Base-by-base conservation (phyloP, 2,888 invertebrate species). In the Teleogryllus oceanicus region DNA sequence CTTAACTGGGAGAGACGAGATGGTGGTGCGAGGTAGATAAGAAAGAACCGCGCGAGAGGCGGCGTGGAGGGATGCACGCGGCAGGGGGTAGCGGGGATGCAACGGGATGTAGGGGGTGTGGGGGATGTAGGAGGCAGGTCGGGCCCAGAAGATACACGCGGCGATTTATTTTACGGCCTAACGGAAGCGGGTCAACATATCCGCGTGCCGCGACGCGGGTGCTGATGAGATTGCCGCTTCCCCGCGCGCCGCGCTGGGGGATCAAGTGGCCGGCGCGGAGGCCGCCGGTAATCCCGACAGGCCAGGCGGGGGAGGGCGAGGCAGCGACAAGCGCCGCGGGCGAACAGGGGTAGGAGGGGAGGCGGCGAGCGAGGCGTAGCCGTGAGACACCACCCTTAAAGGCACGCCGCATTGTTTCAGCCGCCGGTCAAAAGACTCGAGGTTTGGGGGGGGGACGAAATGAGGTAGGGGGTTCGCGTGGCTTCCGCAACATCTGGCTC, bases 361-460 rank as follows among this genome's bases (percentile, higher is more conserved):
- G 37, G 37, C 5, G 37, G 37, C 8, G 37, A 37, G 37, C 4
- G 37, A 37, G 37, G 37, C 37, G 37, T 1, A 37, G 37, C 37
- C 37, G 37, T 37, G 37, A 37, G 37, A 37, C 37, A 37, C 37
- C 37, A 37, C 37, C 37, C 37, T 37, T 37, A 37, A 37, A 37
- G 37, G 37, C 16, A 20, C 24, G 76, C 37, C 20, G 76, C 76
- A 37, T 76, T 76, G 76, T 76, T 76, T 76, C 37, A 62, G n/a
- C 16, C 62, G 62, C 62, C 62, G 62, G 13, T n/a, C 62, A 13
- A 62, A 62, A 62, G 62, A 62, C 62, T 62, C 62, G 62, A 62
- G n/a, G n/a, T 2, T 13, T 3, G 62, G 62, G 62, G 62, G 8
- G 62, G 62, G 62, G 62, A 12, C 16, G 62, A 62, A 62, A 62